Conservation (phyloP, 1,140 invertebrate species). For the Lycorma delicatula region DNA sequence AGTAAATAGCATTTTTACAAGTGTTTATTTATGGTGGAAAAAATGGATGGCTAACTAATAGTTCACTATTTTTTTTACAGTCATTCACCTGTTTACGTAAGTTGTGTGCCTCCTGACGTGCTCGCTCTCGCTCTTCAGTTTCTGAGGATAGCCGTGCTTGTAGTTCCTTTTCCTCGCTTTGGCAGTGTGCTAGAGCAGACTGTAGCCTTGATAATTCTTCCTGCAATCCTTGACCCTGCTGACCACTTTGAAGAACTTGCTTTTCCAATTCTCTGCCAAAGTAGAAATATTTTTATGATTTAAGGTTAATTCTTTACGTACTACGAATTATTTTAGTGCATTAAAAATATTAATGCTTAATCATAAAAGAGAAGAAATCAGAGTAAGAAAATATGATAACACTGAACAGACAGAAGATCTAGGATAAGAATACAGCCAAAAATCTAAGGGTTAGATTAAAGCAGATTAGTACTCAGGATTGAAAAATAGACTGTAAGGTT, state of each 20-base stretch:
- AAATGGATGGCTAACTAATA: no score
- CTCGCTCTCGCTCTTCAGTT: slow-evolving; percentile 62
- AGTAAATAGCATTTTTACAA: not conserved
- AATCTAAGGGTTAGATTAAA: no score
- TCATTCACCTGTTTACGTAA: slow-evolving; percentile 56
- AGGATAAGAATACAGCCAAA: no score
- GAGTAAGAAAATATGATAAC: no score
- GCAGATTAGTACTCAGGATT: no score
- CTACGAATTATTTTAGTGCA: no score
- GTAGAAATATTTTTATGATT: no score
- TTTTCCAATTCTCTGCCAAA: slow-evolving; percentile 59
- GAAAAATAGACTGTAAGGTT: no score
- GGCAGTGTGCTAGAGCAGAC: slow-evolving; percentile 54
- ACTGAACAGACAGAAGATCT: no score
- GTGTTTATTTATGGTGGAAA: not conserved
- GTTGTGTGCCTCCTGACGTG: slow-evolving; percentile 59
- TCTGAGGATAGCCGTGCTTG: slow-evolving; percentile 67
- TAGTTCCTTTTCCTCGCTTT: slow-evolving; percentile 69
- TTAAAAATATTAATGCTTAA: no score
- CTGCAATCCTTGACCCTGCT: slow-evolving; percentile 45
- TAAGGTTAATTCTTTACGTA: no score
- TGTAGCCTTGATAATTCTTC: slow-evolving; percentile 61
- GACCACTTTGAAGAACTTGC: slow-evolving; percentile 47
- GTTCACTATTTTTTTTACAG: not conserved
- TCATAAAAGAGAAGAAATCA: no score